A percentile compares a stretch with the other conserved stretches of the same genome.
Evolutionary conservation across 2,888 invertebrate genomes (phyloP).

Genomic region (Cryptocheilus praepositus): DNA sequence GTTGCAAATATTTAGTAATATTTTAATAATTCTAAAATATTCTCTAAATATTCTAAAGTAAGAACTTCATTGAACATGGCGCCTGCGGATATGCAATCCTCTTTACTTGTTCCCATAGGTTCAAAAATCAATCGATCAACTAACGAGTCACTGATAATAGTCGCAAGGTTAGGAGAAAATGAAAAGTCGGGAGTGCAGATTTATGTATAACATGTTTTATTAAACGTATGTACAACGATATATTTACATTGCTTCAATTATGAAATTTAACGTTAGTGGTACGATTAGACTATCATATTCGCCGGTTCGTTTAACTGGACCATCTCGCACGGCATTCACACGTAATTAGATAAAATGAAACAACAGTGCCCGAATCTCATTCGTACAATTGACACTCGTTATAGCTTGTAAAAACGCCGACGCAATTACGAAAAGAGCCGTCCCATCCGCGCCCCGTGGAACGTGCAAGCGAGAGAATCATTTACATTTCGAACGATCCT

Average conservation of each 20-base stretch:
- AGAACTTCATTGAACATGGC: too few species aligned
- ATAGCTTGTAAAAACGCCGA: background rate
- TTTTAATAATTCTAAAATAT: too few species aligned
- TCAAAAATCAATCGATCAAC: too few species aligned
- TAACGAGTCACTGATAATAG: too few species aligned
- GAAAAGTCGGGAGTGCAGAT: too few species aligned
- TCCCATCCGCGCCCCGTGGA: too few species aligned
- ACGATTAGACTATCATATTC: constrained; percentile 48
- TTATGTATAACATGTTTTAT: constrained; percentile 44
- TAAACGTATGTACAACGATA: constrained; percentile 63
- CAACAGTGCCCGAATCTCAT: constrained; percentile 29
- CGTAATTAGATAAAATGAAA: constrained; percentile 35
- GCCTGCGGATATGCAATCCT: too few species aligned
- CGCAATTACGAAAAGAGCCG: constrained; percentile 6
- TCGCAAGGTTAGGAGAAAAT: too few species aligned
- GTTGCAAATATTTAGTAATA: too few species aligned
- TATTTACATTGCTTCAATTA: constrained; percentile 62
- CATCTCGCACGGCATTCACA: constrained; percentile 35
- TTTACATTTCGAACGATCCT: constrained; percentile 33
- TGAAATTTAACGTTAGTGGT: constrained; percentile 49
- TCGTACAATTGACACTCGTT: constrained; percentile 34
- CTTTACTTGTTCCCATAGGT: too few species aligned
- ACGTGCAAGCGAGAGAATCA: constrained; percentile 27
- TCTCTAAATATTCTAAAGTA: too few species aligned
- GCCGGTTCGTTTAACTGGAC: constrained; percentile 29